phyloP scores from a whole-genome alignment of 2,888 invertebrate genomes.

The Meloe dianella region DNA sequence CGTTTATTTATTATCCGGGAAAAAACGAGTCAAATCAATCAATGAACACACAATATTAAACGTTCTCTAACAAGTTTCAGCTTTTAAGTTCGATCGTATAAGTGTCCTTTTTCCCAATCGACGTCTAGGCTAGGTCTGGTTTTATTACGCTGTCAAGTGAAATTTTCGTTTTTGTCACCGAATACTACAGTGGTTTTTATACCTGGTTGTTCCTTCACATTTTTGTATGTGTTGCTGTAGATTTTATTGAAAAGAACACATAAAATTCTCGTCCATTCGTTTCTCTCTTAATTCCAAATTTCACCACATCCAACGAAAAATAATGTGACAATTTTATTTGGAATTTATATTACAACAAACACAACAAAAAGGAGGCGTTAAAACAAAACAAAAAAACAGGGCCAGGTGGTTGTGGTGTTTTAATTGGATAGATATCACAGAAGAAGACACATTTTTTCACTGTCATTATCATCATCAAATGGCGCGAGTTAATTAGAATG shows the following conservation, averaged over 20 bases:
- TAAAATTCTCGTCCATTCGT: conserved; percentile 13
- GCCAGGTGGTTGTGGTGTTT: conserved; percentile 36
- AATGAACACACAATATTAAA: not conserved
- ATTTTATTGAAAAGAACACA: conserved; percentile 20
- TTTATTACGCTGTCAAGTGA: conserved; percentile 12
- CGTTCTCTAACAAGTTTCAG: not conserved
- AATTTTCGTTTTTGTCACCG: not conserved
- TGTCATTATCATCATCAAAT: conserved; percentile 14
- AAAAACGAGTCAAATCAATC: not conserved
- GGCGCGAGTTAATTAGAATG: conserved; percentile 29
- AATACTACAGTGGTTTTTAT: conserved; percentile 2
- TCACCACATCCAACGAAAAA: conserved; percentile 26
- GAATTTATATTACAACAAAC: not conserved
- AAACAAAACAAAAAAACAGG: too few species aligned
- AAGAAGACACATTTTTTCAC: conserved; percentile 34
- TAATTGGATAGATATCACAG: conserved; percentile 35
- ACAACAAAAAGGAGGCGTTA: conserved; percentile 16
- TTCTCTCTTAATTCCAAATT: conserved; percentile 15
- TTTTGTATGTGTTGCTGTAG: too few species aligned
- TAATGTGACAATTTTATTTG: conserved; percentile 37
- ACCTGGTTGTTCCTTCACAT: not conserved
- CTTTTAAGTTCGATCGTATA: not conserved
- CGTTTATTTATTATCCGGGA: not conserved
- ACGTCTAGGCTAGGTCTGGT: conserved; percentile 9
- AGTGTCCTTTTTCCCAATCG: conserved; percentile 2